Conservation (phyloP, 2,888 invertebrate genomes). For the Harpalus rubripes region DNA sequence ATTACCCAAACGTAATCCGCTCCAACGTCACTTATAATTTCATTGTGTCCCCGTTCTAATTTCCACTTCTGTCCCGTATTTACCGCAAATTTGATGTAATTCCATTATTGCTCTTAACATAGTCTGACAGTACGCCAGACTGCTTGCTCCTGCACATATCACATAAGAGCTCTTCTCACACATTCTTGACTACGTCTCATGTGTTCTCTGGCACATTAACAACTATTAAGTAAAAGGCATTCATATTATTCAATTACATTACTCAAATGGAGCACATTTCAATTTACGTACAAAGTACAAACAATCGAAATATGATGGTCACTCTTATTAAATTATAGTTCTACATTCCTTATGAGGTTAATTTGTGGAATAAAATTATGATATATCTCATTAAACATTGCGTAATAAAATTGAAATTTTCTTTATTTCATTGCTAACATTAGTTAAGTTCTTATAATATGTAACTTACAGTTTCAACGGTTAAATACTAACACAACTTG, state of each 20-base stretch:
- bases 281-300: not conserved
- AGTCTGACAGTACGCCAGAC: not conserved
- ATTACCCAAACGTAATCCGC: constrained; percentile 39
- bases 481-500: no score
- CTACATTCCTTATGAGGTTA: not conserved
- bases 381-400: no score
- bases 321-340: not conserved
- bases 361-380: no score
- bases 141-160: not conserved
- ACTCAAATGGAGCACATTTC: not conserved
- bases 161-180: not conserved
- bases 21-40: constrained; percentile 50
- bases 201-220: not conserved
- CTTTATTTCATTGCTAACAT: no score
- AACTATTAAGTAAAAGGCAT: constrained; percentile 8
- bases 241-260: not conserved
- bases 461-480: no score
- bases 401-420: no score
- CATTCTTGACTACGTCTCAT: not conserved
- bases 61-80: constrained; percentile 51
- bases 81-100: constrained; percentile 54
- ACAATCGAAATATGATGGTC: not conserved
- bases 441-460: no score
- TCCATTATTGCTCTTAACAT: constrained; percentile 49
- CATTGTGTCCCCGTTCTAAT: constrained; percentile 50